phyloP scores from a whole-genome alignment of 2,888 invertebrate species.

The Ligdia adustata region DNA sequence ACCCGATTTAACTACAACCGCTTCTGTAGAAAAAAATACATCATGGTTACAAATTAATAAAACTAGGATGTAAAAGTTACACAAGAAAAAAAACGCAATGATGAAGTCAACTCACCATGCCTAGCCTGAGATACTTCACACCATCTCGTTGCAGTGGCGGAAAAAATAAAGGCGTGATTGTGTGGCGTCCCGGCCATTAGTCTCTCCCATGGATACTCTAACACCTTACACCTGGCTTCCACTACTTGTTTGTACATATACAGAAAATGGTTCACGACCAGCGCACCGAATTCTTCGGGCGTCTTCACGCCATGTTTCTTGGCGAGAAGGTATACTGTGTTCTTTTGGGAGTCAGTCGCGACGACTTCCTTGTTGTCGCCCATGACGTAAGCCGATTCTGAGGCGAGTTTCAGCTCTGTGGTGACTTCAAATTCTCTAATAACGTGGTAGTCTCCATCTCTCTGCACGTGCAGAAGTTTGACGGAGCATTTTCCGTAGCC shows the following conservation, averaged over 20 bases:
- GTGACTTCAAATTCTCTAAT: slow-evolving; percentile 90
- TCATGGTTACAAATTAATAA: background rate
- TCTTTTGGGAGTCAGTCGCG: slow-evolving; percentile 93
- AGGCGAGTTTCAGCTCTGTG: slow-evolving; percentile 88
- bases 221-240: slow-evolving; percentile 87
- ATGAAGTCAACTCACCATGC: slow-evolving; percentile 80
- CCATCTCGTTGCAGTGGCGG: slow-evolving; percentile 87
- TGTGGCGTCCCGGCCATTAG: slow-evolving; percentile 83
- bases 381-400: slow-evolving; percentile 87
- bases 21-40: slow-evolving; percentile 58
- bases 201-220: slow-evolving; percentile 91
- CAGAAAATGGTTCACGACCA: slow-evolving; percentile 90
- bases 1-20: slow-evolving; percentile 86
- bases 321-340: slow-evolving; percentile 91
- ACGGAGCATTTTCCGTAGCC: slow-evolving; percentile 91
- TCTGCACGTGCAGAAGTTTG: slow-evolving; percentile 88
- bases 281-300: slow-evolving; percentile 90
- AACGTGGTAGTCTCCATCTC: slow-evolving; percentile 86
- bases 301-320: slow-evolving; percentile 90
- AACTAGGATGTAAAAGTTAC: no score
- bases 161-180: slow-evolving; percentile 90
- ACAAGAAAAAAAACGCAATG: no score
- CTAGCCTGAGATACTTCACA: slow-evolving; percentile 87
- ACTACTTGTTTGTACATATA: slow-evolving; percentile 90
- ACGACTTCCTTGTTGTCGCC: slow-evolving; percentile 92